phyloP scores from a whole-genome alignment of 2,888 invertebrate species.

The Drymonia ruficornis region DNA sequence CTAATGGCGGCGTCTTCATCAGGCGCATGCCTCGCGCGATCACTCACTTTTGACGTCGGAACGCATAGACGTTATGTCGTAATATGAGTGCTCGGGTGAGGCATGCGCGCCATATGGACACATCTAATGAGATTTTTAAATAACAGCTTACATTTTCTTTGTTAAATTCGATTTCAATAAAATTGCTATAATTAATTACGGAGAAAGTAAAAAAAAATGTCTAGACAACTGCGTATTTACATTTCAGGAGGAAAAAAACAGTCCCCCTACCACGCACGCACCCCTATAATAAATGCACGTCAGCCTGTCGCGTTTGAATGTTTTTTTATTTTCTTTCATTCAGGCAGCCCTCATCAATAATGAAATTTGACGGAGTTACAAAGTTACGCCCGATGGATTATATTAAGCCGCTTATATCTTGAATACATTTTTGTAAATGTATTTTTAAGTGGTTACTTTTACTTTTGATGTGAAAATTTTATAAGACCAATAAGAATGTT shows the following conservation, averaged over 20 bases:
- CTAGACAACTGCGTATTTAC: no score
- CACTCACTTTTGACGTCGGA: no score
- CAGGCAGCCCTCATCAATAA: conserved; percentile 20
- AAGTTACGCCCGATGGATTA: conserved; percentile 10
- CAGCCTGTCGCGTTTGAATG: conserved; percentile 22
- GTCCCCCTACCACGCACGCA: conserved; percentile 11
- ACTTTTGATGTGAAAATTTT: neutral
- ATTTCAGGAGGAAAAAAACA: conserved; percentile 3
- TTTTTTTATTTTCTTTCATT: conserved; percentile 15
- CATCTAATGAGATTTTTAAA: no score
- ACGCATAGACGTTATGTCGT: no score
- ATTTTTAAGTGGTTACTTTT: neutral
- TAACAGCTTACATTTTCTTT: no score
- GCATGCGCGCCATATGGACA: no score
- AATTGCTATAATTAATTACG: no score
- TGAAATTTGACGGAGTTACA: conserved; percentile 16
- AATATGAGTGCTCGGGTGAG: no score
- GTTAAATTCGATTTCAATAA: no score
- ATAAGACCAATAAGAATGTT: neutral
- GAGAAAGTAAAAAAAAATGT: no score
- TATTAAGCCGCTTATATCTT: conserved; percentile 5
- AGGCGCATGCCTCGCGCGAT: no score
- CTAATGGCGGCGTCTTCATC: no score
- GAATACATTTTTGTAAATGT: neutral
- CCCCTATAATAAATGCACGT: conserved; percentile 36